A percentile compares a stretch with the other conserved stretches of the same genome.
Evolutionary conservation across 2,797 vertebrate species (phyloP).

Genomic region (Hyperoplus immaculatus): DNA sequence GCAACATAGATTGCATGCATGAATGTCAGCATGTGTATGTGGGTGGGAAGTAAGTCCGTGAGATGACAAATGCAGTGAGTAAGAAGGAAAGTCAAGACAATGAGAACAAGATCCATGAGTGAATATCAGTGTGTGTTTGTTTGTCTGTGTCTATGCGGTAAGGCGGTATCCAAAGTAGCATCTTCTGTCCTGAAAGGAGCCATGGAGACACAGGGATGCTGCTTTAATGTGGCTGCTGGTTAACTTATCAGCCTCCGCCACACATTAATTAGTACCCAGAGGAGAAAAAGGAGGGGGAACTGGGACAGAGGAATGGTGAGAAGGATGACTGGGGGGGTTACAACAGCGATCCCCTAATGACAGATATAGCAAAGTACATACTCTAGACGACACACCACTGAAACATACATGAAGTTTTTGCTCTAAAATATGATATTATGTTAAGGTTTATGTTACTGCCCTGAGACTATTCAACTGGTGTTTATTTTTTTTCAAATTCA

Average conservation of each 20-base stretch:
- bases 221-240: conserved; percentile 48
- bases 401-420: conserved; percentile 34
- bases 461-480: neutral
- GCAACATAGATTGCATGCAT: neutral
- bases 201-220: conserved; percentile 54
- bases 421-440: conserved; percentile 31
- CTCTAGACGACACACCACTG: conserved; percentile 51
- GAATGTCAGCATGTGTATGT: neutral
- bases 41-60: neutral
- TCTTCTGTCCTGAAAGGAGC: conserved; percentile 63
- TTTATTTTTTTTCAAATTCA: conserved; percentile 10
- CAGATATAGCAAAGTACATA: conserved; percentile 37
- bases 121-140: conserved; percentile 12
- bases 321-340: conserved; percentile 51
- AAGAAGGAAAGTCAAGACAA: conserved; percentile 6
- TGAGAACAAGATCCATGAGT: conserved; percentile 1
- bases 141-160: conserved; percentile 29
- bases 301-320: conserved; percentile 46
- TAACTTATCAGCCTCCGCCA: conserved; percentile 62
- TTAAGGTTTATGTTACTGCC: conserved; percentile 4
- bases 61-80: conserved; percentile 12
- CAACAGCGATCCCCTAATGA: conserved; percentile 49
- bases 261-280: conserved; percentile 84
- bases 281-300: conserved; percentile 62
- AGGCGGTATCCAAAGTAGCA: conserved; percentile 55